These are phyloP conservation scores for Promerops cafer DNA, from an alignment of 2,113 vertebrate genomes.

Conservation along the genomic window DNA sequence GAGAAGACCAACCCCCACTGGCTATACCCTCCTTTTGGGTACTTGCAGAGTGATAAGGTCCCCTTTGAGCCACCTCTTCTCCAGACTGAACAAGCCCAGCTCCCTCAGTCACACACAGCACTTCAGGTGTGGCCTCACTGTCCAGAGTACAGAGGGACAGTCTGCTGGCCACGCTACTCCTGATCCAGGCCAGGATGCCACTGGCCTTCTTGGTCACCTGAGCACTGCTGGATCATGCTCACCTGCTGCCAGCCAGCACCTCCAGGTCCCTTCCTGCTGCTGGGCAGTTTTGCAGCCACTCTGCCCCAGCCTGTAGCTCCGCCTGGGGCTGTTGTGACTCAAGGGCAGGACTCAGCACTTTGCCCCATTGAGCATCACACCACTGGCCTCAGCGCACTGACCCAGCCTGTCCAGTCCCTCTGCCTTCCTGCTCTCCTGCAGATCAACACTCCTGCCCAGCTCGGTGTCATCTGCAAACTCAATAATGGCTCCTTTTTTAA, in stretches of 20 bases:
- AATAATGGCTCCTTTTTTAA: background rate
- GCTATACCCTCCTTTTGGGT: background rate
- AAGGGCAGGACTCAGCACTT: background rate
- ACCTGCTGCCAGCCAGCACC: background rate
- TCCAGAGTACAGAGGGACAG: background rate
- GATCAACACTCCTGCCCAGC: background rate
- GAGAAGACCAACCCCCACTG: background rate
- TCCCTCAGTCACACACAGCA: background rate
- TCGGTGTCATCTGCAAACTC: background rate
- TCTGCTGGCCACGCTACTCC: background rate
- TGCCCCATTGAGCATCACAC: background rate
- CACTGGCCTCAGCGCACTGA: rapidly evolving
- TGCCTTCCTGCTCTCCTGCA: background rate
- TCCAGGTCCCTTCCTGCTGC: background rate
- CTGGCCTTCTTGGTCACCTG: background rate
- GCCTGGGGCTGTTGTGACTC: background rate
- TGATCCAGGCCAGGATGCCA: background rate
- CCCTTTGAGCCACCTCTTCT: background rate
- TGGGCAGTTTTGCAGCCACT: background rate
- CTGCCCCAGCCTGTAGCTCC: background rate
- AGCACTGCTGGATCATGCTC: background rate
- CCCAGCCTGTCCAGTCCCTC: background rate
- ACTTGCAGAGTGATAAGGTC: background rate
- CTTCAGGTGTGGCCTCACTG: background rate
- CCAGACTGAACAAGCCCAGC: background rate